A percentile compares a stretch with the other conserved stretches of the same genome.
These are phyloP conservation scores for Atherinosoma microstoma DNA, from an alignment of 2,797 vertebrate species.

Conservation along the genomic window DNA sequence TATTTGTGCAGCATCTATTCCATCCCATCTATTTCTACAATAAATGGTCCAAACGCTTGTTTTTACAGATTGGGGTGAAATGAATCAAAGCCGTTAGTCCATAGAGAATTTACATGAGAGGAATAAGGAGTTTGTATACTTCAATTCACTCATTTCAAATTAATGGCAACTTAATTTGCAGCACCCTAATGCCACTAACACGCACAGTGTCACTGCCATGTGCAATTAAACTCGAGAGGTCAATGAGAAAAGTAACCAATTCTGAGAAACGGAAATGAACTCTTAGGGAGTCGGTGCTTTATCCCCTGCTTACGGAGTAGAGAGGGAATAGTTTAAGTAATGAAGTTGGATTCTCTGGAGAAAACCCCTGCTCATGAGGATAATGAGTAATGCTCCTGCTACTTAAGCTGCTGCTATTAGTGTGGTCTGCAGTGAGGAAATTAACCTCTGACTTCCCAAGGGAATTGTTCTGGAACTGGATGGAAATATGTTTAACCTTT, in stretches of 20 bases:
- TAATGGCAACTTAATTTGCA: conserved; percentile 9
- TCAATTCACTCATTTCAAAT: background rate
- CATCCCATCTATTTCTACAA: background rate
- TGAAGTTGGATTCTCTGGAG: conserved; percentile 50
- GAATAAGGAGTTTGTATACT: background rate
- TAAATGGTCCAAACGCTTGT: background rate
- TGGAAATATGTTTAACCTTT: conserved; percentile 57
- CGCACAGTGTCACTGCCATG: conserved; percentile 8
- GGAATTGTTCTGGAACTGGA: conserved; percentile 35
- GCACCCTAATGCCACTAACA: background rate
- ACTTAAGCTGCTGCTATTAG: conserved; percentile 39
- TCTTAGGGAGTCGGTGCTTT: conserved; percentile 14
- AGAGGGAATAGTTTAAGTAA: conserved; percentile 32
- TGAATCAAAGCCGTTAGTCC: background rate
- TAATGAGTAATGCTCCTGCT: conserved; percentile 45
- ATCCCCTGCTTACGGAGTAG: conserved; percentile 26
- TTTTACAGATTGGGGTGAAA: background rate
- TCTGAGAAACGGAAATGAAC: conserved; percentile 30
- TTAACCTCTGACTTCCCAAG: conserved; percentile 41
- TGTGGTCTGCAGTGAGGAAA: conserved; percentile 36
- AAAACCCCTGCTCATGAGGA: conserved; percentile 28
- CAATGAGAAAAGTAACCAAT: conserved; percentile 30
- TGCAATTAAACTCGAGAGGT: conserved; percentile 42
- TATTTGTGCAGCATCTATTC: background rate
- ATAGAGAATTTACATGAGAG: background rate